Evolutionary conservation across 2,113 vertebrate genomes (phyloP).

Genomic region (Trichomycterus rosablanca): DNA sequence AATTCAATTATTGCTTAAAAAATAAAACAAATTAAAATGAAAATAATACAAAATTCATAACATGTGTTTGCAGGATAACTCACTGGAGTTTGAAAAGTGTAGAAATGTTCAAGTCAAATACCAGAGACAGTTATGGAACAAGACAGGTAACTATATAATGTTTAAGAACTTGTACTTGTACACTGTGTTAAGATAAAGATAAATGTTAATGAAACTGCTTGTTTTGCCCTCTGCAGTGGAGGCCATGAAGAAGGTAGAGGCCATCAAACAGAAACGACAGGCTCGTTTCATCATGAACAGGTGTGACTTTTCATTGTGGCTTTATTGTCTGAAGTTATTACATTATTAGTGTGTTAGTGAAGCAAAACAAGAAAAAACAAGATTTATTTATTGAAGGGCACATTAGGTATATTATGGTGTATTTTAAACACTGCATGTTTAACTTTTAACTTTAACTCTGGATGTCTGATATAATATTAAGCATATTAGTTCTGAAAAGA

Average conservation of each 20-base stretch:
- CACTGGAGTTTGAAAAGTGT: constrained; percentile 95
- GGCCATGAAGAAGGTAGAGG: constrained; percentile 89
- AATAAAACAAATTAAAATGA: no score
- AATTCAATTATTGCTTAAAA: background rate
- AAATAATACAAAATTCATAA: no score
- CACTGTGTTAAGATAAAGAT: background rate
- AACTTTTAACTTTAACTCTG: background rate
- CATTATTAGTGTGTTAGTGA: background rate
- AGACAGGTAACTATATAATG: constrained; percentile 72
- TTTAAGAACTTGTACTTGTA: background rate
- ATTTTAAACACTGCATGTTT: background rate
- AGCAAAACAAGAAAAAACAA: background rate
- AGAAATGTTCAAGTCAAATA: constrained; percentile 92
- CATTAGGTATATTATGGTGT: no score
- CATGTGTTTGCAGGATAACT: constrained; percentile 79
- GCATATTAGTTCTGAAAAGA: no score
- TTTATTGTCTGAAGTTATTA: background rate
- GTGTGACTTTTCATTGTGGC: constrained; percentile 56
- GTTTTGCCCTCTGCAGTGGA: constrained; percentile 70
- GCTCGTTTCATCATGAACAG: constrained; percentile 95
- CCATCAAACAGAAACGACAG: constrained; percentile 90
- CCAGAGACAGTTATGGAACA: constrained; percentile 85
- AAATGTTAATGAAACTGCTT: background rate
- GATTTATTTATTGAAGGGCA: no score
- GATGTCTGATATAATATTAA: no score